Percentiles rank a stretch among this genome's conserved stretches.
Conservation (phyloP, 64 coral and sea anemone species). For the Montipora efflorescens region DNA sequence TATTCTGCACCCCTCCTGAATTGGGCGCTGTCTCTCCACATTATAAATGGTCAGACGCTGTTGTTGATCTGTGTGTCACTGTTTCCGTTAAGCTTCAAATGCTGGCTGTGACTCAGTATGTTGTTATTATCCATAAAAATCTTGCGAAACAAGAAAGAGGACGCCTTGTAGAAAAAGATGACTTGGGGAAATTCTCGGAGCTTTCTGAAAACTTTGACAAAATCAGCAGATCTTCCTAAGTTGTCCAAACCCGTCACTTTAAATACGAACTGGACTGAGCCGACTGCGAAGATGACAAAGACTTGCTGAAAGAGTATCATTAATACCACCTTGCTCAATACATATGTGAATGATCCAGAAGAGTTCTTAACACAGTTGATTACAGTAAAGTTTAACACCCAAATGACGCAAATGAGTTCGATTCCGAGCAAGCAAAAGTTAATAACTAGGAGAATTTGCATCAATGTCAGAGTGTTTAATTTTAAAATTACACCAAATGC, state of each 20-base stretch:
- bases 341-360: background rate
- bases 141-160: conserved; percentile 49
- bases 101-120: conserved; percentile 23
- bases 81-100: background rate
- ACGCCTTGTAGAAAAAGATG: conserved; percentile 34
- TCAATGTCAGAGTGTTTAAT: background rate
- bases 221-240: conserved; percentile 6
- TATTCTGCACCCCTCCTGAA: too few relatives aligned
- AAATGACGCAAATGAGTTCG: background rate
- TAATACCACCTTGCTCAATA: conserved; percentile 28
- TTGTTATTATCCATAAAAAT: conserved; percentile 56
- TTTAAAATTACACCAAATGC: conserved; percentile 15
- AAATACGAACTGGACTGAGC: conserved; percentile 57
- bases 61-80: too few relatives aligned
- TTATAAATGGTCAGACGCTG: too few relatives aligned
- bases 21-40: too few relatives aligned
- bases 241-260: conserved; percentile 57
- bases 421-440: conserved; percentile 21
- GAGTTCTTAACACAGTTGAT: background rate
- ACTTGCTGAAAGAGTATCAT: conserved; percentile 6
- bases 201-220: conserved; percentile 32
- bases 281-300: conserved; percentile 33
- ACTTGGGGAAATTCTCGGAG: conserved; percentile 59
- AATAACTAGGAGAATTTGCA: background rate
- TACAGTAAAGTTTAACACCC: conserved; percentile 38